Base-by-base conservation (phyloP, 2,888 invertebrate genomes). In the Tiliacea aurago region DNA sequence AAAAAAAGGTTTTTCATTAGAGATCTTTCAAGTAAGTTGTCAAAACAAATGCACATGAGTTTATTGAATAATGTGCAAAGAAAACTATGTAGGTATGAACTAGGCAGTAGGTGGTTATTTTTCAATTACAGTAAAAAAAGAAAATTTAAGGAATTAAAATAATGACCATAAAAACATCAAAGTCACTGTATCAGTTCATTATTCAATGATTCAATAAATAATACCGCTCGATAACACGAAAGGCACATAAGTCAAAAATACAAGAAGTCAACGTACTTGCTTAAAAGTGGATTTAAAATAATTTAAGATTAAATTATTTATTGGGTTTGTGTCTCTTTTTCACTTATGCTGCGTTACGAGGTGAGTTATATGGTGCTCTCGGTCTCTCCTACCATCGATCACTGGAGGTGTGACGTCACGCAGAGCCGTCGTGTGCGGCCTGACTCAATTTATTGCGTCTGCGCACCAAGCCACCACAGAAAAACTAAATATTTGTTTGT, bases 361-460 rank as follows among this genome's bases (percentile, higher is more conserved):
- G 73, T 78, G 79, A 80, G 81, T 84, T 79, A 85, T 90, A 87
- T 86, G 88, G 90, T 90, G 90, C 86, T 94, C 94, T 92, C 92
- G 79, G 90, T 94, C 92, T 86, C 90, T 90, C 93, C 80, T 86
- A 91, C 94, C 94, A 96, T 96, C 96, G 95, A 96, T 96, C 96
- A 96, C 93, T 88, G 89, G 90, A 93, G 94, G 95, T 96, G 96
- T 96, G 96, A 96, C 96, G 96, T 96, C 96, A 96, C 94, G 95
- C 95, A 92, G 95, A 92, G 95, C 94, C 96, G 92, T 96, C 96
- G 96, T 96, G 96, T 96, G 96, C 95, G 96, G 96, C 96, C 95
- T 84, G 90, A 84, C 91, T 92, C 91, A 93, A 96, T 96, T 96
- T 96, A 96, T 96, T 93, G 96, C 95, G 94, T 92, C 93, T 94